Base-by-base conservation (phyloP, 2,113 vertebrate species). In the Romanogobio albipinnatus region DNA sequence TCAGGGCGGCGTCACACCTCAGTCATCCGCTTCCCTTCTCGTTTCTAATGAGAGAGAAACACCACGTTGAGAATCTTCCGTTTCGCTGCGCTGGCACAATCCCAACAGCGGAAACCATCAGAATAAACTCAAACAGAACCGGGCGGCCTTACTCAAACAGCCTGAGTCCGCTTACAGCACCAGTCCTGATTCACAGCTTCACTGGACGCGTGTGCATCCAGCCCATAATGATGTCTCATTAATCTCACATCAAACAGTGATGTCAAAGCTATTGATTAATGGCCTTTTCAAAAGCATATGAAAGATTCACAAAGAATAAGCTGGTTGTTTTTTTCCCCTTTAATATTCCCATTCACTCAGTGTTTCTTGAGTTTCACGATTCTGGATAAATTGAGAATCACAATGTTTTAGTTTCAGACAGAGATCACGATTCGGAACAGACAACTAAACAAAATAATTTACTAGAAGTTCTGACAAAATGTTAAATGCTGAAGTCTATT, bases 1-100 rank as follows among this genome's bases (percentile, higher is more conserved):
- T 77, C 76, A 77, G 53, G n/a, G 19, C 13, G 51, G 33, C 51
- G n/a, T 77, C 76, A 43, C 53, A 77, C 53, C 22, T 88, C 88
- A 90, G 85, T 89, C 81, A 14, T 81, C 49, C 68, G 80, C 88
- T 87, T 76, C 81, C 81, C 89, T 88, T 87, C 78, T 88, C 82
- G 59, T 86, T 88, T 64, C 87, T 91, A 93, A 94, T 92, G 91
- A 89, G 91, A 81, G 75, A 73, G 79, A 80, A 74, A 33, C 79
- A 78, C 87, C 84, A 85, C 88, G 73, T 79, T 89, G 84, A 88
- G 82, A 91, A 87, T 86, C 85, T 89, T 61, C 29, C 58, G 92
- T 91, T 87, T 88, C 90, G 92, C 91, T 89, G 89, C 5, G 85
- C 89, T 68, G 83, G 90, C 86, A 90, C 89, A 49, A 49, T 49